Evolutionary conservation across 1,140 invertebrate species (phyloP), one percentile per base, ranked within the genome.

Genomic region (Formica exsecta): DNA sequence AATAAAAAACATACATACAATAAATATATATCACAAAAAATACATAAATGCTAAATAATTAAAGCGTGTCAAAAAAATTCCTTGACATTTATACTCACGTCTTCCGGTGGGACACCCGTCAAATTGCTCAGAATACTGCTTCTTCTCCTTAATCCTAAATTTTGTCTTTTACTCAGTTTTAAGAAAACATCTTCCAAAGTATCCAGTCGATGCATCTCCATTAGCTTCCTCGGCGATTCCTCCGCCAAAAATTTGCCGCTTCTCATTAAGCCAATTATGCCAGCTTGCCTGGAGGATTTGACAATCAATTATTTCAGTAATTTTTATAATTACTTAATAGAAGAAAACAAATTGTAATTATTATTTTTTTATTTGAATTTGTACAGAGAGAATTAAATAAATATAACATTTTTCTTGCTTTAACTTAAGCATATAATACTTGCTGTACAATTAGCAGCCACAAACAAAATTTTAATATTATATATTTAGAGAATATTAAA

Each of bases 121-220:
- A 99, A 96, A 90, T 96, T 96, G 93, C 97, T 97, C 0, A 97
- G 94, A 74, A 98, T 98, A 81, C 97, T 98, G 25, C 97, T 98
- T 22, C 97, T 94, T 5, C 98, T 95, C 57, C 97, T 94, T 88
- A 98, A 97, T 41, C 97, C 97, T 95, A 97, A 96, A 92, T 98
- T 98, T 94, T 98, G 97, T 61, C 97, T 93, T 0, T 97, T 97
- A 54, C 98, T 98, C 0, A 99, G 96, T 93, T 99, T 98, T 0
- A 99, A 95, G 93, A 99, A 99, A 0, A 99, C 98, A 74, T 98
- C 98, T 94, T 99, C 98, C 13, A 99, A 94, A 36, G 97, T 98
- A 71, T 98, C 96, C 3, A 97, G 96, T 36, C 96, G 96, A 92
- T 98, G 98, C 88, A 97, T 96, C 19, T 96, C 95, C 84, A 99